Evolutionary conservation across 2,797 vertebrate species (phyloP).

Genomic region (Lepilemur septentrionalis): DNA sequence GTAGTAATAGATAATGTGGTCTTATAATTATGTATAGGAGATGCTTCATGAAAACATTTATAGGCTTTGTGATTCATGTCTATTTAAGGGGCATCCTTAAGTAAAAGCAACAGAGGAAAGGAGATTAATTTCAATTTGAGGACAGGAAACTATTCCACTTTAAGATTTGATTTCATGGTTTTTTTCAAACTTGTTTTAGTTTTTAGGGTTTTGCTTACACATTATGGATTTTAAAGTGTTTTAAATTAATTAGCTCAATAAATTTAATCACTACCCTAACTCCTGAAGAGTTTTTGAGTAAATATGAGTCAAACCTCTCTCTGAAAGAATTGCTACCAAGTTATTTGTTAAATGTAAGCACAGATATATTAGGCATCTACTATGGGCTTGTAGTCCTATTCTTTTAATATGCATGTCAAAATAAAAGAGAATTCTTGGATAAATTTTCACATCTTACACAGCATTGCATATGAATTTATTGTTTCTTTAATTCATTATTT

Average conservation of each 20-base stretch:
- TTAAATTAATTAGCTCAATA: constrained; percentile 14
- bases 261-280: background rate
- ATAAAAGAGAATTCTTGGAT: constrained; percentile 56
- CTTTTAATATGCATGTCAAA: constrained; percentile 60
- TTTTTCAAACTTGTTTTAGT: background rate
- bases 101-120: background rate
- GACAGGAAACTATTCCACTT: background rate
- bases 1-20: background rate
- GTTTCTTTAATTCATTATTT: constrained; percentile 57
- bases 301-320: background rate
- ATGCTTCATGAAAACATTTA: background rate
- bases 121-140: background rate
- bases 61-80: background rate
- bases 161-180: constrained; percentile 15
- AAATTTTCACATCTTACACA: constrained; percentile 64
- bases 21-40: background rate
- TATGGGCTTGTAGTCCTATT: background rate
- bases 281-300: background rate
- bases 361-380: background rate
- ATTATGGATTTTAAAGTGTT: background rate
- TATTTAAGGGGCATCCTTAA: background rate
- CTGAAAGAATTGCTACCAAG: background rate
- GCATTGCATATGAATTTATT: constrained; percentile 47
- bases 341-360: constrained; percentile 5
- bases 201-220: background rate